Base-by-base conservation (phyloP, 1,140 invertebrate species). In the Cyrtorhinus lividipennis region DNA sequence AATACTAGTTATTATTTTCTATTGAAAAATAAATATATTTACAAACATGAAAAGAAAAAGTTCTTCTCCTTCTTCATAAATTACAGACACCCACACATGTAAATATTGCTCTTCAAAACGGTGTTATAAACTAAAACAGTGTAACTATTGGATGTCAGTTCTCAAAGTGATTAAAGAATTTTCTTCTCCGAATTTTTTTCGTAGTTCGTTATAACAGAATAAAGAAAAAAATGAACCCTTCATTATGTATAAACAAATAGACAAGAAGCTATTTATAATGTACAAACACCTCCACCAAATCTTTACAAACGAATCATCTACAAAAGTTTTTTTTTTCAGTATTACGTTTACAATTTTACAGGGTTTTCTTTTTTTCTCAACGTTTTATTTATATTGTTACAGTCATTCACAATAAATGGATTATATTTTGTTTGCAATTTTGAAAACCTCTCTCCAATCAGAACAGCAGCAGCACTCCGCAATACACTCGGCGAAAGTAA, bases 241-340 rank as follows among this genome's bases (percentile, higher is more conserved):
- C n/a, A n/a, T 59, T 27, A 23, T 58, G 30, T 59, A 59, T 63
- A 15, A 59, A 59, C n/a, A 20, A 38, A 59, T 57, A 59, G 59
- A 58, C 38, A 63, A 25, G 30, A 24, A 30, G 61, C 56, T 62
- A 62, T 62, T 62, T 62, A 62, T 62, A 62, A 62, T 62, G n/a
- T 62, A 63, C 56, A 63, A 63, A 44, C 56, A 63, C 62, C 62
- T 63, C 62, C 62, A 63, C 62, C 62, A 59, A 63, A 63, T 59
- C n/a, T n/a, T 26, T 63, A 63, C 59, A 45, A 63, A 63, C 62
- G 59, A 63, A 63, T 63, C 62, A 63, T 63, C 62, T 63, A 63
- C 62, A 63, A 63, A 62, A 53, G 15, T 13, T 24, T 53, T 62
- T n/a, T n/a, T n/a, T n/a, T n/a, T n/a, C n/a, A n/a, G 26, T 53